Evolutionary conservation across 2,888 invertebrate genomes (phyloP).

Genomic region (Oscheius sp.): DNA sequence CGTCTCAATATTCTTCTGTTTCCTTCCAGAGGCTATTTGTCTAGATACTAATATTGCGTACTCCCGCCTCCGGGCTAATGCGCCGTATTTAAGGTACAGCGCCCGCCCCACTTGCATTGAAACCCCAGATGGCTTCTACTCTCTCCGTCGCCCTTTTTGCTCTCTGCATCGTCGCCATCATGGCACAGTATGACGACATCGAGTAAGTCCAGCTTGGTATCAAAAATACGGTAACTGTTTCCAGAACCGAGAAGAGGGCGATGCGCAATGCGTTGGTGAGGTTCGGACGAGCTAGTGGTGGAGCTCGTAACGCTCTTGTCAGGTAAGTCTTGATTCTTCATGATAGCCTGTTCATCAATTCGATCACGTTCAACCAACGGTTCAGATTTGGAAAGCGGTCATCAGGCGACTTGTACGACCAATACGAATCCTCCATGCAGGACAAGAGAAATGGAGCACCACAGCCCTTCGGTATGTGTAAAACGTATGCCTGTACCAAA

Average conservation of each 20-base stretch:
- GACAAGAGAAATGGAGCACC: slow-evolving; percentile 66
- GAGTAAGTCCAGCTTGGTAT: not conserved
- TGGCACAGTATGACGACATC: slow-evolving; percentile 47
- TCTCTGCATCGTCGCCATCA: slow-evolving; percentile 40
- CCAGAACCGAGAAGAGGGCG: slow-evolving; percentile 61
- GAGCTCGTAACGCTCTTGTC: slow-evolving; percentile 65
- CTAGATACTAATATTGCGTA: slow-evolving; percentile 29
- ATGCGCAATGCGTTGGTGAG: slow-evolving; percentile 67
- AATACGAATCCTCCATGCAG: slow-evolving; percentile 49
- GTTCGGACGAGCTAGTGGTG: slow-evolving; percentile 62
- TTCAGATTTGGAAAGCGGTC: slow-evolving; percentile 63
- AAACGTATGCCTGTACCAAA: not conserved
- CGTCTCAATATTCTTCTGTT: slow-evolving; percentile 21
- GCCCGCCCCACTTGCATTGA: slow-evolving; percentile 21
- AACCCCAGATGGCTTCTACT: slow-evolving; percentile 31
- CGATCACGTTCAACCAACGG: not conserved
- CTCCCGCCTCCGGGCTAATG: slow-evolving; percentile 30
- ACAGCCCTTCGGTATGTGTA: slow-evolving; percentile 61
- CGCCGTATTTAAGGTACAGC: slow-evolving; percentile 25
- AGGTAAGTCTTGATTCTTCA: slow-evolving; percentile 35
- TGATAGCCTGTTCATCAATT: not conserved
- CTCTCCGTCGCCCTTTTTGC: slow-evolving; percentile 41
- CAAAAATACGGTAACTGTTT: not conserved
- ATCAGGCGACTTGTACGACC: slow-evolving; percentile 39
- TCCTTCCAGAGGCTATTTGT: slow-evolving; percentile 30